Base-by-base conservation (phyloP, 1,140 invertebrate species). In the Neodiprion fabricii region DNA sequence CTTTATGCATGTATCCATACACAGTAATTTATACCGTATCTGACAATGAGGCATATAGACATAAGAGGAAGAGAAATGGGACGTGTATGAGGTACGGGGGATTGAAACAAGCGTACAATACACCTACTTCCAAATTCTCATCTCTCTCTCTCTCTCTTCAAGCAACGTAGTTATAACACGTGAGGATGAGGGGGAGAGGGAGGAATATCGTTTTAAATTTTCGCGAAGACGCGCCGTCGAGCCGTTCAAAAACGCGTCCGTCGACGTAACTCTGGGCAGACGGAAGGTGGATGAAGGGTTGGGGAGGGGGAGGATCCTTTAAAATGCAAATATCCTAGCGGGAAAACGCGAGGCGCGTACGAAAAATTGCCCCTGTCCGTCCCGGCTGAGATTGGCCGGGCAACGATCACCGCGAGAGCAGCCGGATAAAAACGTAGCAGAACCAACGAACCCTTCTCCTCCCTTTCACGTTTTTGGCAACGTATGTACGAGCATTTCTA, bases 241-340 rank as follows among this genome's bases (percentile, higher is more conserved):
- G 1, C 28, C 28, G 28, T 40, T 40, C 28, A 40, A 40, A 40
- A 40, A 40, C 28, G 28, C 28, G 28, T 40, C 28, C 28, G 28
- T 40, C 28, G 28, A 40, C 28, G 28, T 3, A 40, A 40, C 28
- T 2, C 28, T 49, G 21, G 9, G 67, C 67, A 48, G 68, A 11
- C 67, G 61, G 72, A 47, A 40, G 48, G 17, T 7, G 68, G 74
- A 14, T 61, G 53, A 47, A 47, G 67, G 66, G 61, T 48, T 66
- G 67, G 70, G 77, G 75, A 71, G 17, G 50, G 65, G 70, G 76
- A 74, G 77, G 81, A 83, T 83, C 83, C 84, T 85, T 85, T 82
- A 85, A 86, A 83, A 86, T 86, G 85, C 82, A 85, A 87, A 86
- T 84, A 79, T 73, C 75, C 70, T 14, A 61, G 53, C 9, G 53